Percentiles rank a stretch among this genome's conserved stretches.
phyloP scores from a whole-genome alignment of 2,113 vertebrate genomes.

The Grammomys dolichurus region DNA sequence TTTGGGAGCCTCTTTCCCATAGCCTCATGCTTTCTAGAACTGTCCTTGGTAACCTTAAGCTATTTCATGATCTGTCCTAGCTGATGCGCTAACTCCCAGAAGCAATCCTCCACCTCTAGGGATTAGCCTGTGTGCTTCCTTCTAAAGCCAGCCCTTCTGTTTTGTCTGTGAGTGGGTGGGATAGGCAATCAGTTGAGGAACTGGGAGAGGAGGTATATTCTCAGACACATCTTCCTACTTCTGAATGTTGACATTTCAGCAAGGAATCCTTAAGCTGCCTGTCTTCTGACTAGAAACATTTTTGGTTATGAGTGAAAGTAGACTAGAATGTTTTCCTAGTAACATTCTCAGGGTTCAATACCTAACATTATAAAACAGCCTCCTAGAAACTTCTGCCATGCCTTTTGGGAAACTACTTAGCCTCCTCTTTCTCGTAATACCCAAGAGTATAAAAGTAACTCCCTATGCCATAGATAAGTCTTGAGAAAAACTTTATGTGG shows the following conservation, averaged over 20 bases:
- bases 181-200: neutral
- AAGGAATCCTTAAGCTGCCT: neutral
- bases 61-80: neutral
- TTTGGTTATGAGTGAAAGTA: conserved; percentile 22
- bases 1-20: neutral
- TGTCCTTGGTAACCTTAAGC: neutral
- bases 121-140: neutral
- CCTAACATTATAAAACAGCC: neutral
- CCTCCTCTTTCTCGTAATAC: neutral
- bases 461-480: neutral
- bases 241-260: neutral
- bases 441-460: neutral
- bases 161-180: neutral
- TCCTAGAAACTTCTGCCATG: neutral
- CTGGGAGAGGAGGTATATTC: neutral
- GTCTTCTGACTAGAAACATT: conserved; percentile 35
- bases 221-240: neutral
- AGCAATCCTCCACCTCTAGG: neutral
- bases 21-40: neutral
- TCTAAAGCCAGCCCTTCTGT: neutral
- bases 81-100: neutral
- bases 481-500: neutral
- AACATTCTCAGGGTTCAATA: neutral
- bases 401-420: neutral
- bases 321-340: conserved; percentile 1